A percentile compares a stretch with the other conserved stretches of the same genome.
These are phyloP conservation scores for Euwallacea similis DNA, from an alignment of 1,140 invertebrate genomes.

Conservation along the genomic window DNA sequence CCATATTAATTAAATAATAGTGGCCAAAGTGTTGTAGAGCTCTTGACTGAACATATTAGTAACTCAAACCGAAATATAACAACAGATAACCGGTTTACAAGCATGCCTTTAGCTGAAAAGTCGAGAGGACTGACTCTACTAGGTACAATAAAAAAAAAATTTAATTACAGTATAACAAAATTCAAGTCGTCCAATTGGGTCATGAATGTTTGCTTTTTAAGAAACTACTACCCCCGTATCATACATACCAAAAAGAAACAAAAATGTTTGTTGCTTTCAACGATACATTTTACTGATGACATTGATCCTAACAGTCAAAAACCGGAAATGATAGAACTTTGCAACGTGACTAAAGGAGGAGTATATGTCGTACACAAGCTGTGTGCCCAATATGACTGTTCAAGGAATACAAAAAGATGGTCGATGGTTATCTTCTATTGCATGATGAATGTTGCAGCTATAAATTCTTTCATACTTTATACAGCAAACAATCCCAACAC, in stretches of 20 bases:
- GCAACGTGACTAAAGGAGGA: not conserved
- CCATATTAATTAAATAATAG: conserved; percentile 44
- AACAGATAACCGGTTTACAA: not conserved
- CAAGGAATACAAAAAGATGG: not conserved
- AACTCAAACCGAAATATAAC: conserved; percentile 4
- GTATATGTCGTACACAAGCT: not conserved
- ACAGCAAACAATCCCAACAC: not conserved
- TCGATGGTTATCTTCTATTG: not conserved
- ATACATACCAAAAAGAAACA: not conserved
- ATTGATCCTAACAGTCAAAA: not conserved
- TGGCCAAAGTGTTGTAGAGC: conserved; percentile 45
- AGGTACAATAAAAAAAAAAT: not conserved
- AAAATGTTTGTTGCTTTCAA: not conserved
- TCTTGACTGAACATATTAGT: conserved; percentile 38
- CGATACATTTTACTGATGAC: not conserved
- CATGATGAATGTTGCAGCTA: not conserved
- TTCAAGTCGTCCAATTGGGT: not conserved
- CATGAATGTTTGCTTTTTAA: not conserved
- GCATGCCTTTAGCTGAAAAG: not conserved
- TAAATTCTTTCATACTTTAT: not conserved
- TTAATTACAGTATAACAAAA: not conserved
- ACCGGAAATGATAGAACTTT: not conserved
- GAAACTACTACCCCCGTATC: not conserved
- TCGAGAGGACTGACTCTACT: not conserved
- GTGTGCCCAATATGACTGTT: not conserved